These are phyloP conservation scores for Lithosia quadra DNA, from an alignment of 2,888 invertebrate genomes.

Conservation along the genomic window DNA sequence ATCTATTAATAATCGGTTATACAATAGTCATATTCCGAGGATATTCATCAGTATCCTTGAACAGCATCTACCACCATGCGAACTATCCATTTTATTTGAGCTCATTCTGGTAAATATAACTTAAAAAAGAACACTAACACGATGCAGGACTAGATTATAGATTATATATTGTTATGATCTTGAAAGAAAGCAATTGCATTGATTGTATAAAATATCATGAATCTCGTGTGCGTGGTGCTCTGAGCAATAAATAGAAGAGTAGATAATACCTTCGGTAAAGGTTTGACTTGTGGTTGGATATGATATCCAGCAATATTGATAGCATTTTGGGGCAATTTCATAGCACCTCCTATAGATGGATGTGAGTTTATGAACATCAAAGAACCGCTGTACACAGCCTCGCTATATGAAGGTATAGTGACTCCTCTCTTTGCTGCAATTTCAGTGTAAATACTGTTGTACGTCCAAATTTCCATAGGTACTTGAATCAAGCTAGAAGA, in stretches of 20 bases:
- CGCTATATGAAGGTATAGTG: constrained; percentile 61
- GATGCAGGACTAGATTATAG: not conserved
- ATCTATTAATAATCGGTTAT: too few relatives aligned
- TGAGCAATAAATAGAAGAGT: not conserved
- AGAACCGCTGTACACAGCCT: constrained; percentile 63
- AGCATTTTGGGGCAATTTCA: constrained; percentile 65
- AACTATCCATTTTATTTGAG: not conserved
- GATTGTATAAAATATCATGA: not conserved
- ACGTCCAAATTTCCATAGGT: constrained; percentile 57
- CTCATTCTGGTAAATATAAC: not conserved
- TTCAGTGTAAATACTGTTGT: constrained; percentile 54
- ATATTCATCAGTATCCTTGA: too few relatives aligned
- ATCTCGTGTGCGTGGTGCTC: not conserved
- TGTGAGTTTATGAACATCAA: constrained; percentile 66
- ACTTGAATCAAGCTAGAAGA: constrained; percentile 58
- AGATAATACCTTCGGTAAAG: constrained; percentile 65
- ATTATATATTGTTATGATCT: not conserved
- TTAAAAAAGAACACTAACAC: not conserved
- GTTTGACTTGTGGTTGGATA: constrained; percentile 60
- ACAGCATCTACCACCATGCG: not conserved
- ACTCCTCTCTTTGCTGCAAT: constrained; percentile 64
- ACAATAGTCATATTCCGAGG: too few relatives aligned
- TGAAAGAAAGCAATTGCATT: too few relatives aligned
- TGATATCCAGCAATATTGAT: constrained; percentile 74
- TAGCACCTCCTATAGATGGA: constrained; percentile 61